Evolutionary conservation across 2,113 vertebrate species (phyloP).

Genomic region (Xiphophorus couchianus): DNA sequence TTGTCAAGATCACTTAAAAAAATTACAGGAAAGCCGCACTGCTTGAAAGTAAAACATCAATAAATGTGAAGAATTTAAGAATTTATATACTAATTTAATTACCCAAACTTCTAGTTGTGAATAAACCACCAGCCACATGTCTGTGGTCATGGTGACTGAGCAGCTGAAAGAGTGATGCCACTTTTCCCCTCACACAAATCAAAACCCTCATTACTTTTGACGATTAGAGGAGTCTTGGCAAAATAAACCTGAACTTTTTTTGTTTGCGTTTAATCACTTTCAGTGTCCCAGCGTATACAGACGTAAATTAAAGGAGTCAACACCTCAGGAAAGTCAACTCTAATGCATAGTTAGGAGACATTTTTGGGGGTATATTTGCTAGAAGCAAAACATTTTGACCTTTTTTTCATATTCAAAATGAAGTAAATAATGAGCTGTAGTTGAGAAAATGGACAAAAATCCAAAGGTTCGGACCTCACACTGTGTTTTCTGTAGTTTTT

Average conservation of each 20-base stretch:
- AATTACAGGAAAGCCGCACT: background rate
- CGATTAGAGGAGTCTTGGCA: slow-evolving; percentile 26
- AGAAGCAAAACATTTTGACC: background rate
- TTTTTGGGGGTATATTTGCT: background rate
- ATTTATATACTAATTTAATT: background rate
- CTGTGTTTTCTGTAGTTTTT: slow-evolving; percentile 20
- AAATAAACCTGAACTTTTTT: slow-evolving; percentile 54
- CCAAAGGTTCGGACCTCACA: slow-evolving; percentile 27
- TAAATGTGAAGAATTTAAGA: background rate
- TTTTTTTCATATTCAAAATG: too few relatives aligned
- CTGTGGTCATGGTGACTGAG: slow-evolving; percentile 24
- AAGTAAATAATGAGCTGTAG: too few relatives aligned
- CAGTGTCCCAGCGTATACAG: slow-evolving; percentile 15
- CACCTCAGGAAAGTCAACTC: slow-evolving; percentile 14
- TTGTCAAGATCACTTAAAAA: background rate
- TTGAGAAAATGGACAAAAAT: background rate
- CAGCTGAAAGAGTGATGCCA: slow-evolving; percentile 30
- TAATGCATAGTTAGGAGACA: background rate
- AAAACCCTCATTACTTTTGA: slow-evolving; percentile 31
- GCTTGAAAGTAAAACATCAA: background rate
- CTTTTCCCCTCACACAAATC: slow-evolving; percentile 21
- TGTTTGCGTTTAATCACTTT: slow-evolving; percentile 54
- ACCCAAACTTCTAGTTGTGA: background rate
- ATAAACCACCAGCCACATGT: slow-evolving; percentile 12
- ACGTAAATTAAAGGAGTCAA: slow-evolving; percentile 14